Evolutionary conservation across 2,797 vertebrate species (phyloP).

Genomic region (Diplodus sargus): DNA sequence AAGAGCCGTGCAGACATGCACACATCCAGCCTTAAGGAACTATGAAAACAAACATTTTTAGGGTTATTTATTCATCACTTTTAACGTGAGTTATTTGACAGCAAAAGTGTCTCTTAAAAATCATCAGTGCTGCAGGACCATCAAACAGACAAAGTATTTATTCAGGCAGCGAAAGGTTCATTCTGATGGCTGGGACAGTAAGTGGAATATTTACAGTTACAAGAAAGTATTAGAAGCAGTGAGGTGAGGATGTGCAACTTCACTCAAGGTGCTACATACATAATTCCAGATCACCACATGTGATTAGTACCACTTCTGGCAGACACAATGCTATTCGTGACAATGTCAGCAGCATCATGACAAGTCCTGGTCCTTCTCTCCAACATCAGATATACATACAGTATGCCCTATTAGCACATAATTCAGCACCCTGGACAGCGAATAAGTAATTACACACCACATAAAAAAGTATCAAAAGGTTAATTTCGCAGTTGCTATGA

Average conservation of each 20-base stretch:
- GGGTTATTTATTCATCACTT: conserved; percentile 42
- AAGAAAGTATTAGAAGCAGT: background rate
- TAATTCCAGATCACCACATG: background rate
- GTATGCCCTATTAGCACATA: conserved; percentile 33
- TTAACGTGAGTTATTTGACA: conserved; percentile 39
- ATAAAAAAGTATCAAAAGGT: conserved; percentile 10
- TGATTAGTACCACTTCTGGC: background rate
- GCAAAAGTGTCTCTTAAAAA: conserved; percentile 26
- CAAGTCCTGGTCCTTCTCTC: background rate
- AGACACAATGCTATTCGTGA: background rate
- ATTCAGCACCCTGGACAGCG: conserved; percentile 81
- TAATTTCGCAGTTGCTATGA: background rate
- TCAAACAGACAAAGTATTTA: background rate
- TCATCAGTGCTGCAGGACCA: background rate
- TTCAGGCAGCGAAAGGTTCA: conserved; percentile 1
- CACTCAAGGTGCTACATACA: background rate
- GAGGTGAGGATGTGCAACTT: background rate
- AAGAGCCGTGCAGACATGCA: conserved; percentile 79
- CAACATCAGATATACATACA: conserved; percentile 2
- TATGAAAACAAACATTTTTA: conserved; percentile 71
- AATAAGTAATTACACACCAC: conserved; percentile 56
- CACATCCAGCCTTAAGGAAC: conserved; percentile 59
- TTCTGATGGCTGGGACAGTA: conserved; percentile 2
- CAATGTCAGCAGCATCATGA: background rate
- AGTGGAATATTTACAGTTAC: background rate